These are phyloP conservation scores for Rosalia funebris DNA, from an alignment of 2,888 invertebrate species.

Conservation along the genomic window DNA sequence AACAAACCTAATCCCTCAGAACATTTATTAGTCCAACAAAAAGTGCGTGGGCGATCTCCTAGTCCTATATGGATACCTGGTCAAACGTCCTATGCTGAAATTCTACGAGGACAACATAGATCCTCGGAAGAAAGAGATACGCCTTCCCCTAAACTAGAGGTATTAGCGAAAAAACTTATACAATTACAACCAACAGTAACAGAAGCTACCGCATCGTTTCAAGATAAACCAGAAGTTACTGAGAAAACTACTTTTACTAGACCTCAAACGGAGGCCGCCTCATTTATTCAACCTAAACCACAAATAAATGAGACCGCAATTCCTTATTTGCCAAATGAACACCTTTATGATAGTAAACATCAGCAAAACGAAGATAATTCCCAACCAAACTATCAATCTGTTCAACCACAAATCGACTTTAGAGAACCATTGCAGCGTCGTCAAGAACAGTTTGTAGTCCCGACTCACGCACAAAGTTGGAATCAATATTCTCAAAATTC, in stretches of 20 bases:
- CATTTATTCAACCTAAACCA: not conserved
- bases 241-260: not conserved
- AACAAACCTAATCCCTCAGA: constrained; percentile 13
- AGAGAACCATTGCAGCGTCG: constrained; percentile 10
- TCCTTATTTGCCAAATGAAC: not conserved
- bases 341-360: not conserved
- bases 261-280: not conserved
- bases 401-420: constrained; percentile 21
- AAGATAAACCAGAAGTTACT: constrained; percentile 10
- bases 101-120: constrained; percentile 72
- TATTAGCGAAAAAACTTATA: constrained; percentile 5
- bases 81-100: constrained; percentile 82
- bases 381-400: constrained; percentile 17
- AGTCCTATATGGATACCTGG: constrained; percentile 81
- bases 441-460: constrained; percentile 30
- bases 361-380: not conserved
- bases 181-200: constrained; percentile 12
- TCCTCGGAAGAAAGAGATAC: constrained; percentile 36
- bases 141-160: constrained; percentile 15
- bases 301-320: constrained; percentile 1
- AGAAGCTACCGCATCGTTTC: constrained; percentile 7
- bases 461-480: constrained; percentile 45
- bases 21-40: constrained; percentile 24
- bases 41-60: constrained; percentile 68
- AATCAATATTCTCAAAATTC: constrained; percentile 49